Evolutionary conservation across 1,140 invertebrate species (phyloP).

Genomic region (Chrysoperla carnea): DNA sequence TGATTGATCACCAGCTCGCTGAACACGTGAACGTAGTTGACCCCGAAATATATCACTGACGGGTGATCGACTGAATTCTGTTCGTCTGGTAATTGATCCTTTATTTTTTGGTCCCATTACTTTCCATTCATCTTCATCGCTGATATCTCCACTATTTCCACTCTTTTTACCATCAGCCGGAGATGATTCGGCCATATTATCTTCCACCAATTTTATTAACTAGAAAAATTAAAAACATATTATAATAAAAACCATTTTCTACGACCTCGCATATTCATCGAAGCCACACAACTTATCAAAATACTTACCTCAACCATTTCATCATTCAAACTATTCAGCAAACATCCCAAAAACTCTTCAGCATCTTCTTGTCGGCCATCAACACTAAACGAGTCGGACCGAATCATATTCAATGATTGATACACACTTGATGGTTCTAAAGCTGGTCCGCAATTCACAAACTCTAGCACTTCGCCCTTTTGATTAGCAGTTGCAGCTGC

Average conservation of each 20-base stretch:
- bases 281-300: too few species aligned
- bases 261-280: too few species aligned
- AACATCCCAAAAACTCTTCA: conserved; percentile 82
- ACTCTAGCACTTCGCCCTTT: conserved; percentile 15
- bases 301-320: conserved; percentile 76
- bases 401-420: conserved; percentile 59
- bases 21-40: conserved; percentile 66
- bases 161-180: conserved; percentile 24
- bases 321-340: conserved; percentile 86
- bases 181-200: conserved; percentile 10
- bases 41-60: conserved; percentile 86
- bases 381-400: conserved; percentile 45
- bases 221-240: conserved; percentile 20
- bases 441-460: conserved; percentile 35
- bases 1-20: conserved; percentile 51
- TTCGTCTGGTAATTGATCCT: conserved; percentile 63
- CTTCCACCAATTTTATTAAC: conserved; percentile 46
- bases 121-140: conserved; percentile 53
- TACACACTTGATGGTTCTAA: conserved; percentile 74
- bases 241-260: too few species aligned
- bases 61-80: conserved; percentile 68
- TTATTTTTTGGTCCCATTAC: conserved; percentile 77
- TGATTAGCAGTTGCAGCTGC: conserved; percentile 26
- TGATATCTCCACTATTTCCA: conserved; percentile 25
- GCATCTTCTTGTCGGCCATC: conserved; percentile 87